These are phyloP conservation scores for Echiichthys vipera DNA, from an alignment of 2,797 vertebrate species.

Conservation along the genomic window DNA sequence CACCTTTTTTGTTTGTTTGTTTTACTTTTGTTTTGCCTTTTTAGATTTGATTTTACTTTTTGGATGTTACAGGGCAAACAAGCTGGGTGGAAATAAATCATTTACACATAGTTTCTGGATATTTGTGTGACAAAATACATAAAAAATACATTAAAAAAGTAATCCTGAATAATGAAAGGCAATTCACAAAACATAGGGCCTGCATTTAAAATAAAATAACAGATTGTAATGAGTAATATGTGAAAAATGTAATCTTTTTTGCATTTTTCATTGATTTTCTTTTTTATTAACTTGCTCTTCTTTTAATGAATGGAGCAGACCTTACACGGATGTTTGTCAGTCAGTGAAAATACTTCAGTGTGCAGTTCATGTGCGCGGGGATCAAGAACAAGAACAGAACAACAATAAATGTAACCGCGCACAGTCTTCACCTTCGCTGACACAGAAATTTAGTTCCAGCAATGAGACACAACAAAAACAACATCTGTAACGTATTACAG, in stretches of 20 bases:
- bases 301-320: not conserved
- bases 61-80: no score
- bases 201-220: no score
- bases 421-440: constrained; percentile 3
- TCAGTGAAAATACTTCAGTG: not conserved
- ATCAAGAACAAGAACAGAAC: not conserved
- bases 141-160: no score
- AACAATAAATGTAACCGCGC: not conserved
- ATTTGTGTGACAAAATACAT: no score
- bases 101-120: no score
- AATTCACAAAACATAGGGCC: no score
- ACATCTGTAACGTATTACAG: constrained; percentile 65
- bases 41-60: no score
- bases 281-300: not conserved
- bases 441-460: not conserved
- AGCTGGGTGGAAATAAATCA: no score
- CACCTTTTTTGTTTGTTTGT: no score
- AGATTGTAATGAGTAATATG: not conserved
- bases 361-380: not conserved
- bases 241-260: not conserved
- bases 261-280: not conserved
- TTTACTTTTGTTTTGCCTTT: no score
- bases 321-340: not conserved
- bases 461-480: constrained; percentile 27
- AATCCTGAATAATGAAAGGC: no score